A percentile compares a stretch with the other conserved stretches of the same genome.
Evolutionary conservation across 2,797 vertebrate species (phyloP).

Genomic region (Chelon labrosus): DNA sequence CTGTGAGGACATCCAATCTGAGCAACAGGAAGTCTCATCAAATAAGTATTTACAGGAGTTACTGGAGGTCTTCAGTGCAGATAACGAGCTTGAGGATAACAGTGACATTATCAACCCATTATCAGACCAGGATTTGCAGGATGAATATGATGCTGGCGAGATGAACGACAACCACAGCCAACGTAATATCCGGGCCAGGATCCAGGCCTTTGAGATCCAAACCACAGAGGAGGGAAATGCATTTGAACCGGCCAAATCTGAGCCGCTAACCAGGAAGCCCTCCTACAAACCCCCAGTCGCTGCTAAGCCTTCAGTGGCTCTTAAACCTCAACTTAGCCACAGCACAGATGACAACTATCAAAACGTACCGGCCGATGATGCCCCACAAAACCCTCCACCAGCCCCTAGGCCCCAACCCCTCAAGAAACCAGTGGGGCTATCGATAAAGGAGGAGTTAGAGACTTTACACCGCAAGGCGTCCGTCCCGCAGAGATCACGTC

Average conservation of each 20-base stretch:
- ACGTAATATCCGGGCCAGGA: constrained; percentile 88
- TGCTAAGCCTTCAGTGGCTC: constrained; percentile 87
- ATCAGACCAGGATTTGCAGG: constrained; percentile 31
- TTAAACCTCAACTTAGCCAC: constrained; percentile 79
- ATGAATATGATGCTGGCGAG: constrained; percentile 68
- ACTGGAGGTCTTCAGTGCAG: constrained; percentile 70
- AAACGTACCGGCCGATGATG: constrained; percentile 66
- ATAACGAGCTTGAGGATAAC: constrained; percentile 38
- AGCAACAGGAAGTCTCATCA: constrained; percentile 27
- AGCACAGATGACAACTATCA: constrained; percentile 65
- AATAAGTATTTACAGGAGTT: constrained; percentile 77
- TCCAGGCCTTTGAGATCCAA: constrained; percentile 94
- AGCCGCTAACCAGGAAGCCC: constrained; percentile 84
- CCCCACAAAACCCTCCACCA: constrained; percentile 59
- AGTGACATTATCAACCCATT: constrained; percentile 8
- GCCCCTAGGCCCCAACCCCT: constrained; percentile 84
- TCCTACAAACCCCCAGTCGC: constrained; percentile 81
- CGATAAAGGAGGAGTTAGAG: constrained; percentile 71
- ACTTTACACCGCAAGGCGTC: constrained; percentile 69
- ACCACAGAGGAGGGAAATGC: constrained; percentile 65
- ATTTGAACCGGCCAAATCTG: constrained; percentile 79
- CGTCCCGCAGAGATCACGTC: constrained; percentile 64
- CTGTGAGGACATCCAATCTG: constrained; percentile 17
- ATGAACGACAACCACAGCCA: constrained; percentile 88
- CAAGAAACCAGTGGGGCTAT: constrained; percentile 75